A percentile compares a stretch with the other conserved stretches of the same genome.
Evolutionary conservation across 2,888 invertebrate genomes (phyloP).

Genomic region (Apotomis turbidana): DNA sequence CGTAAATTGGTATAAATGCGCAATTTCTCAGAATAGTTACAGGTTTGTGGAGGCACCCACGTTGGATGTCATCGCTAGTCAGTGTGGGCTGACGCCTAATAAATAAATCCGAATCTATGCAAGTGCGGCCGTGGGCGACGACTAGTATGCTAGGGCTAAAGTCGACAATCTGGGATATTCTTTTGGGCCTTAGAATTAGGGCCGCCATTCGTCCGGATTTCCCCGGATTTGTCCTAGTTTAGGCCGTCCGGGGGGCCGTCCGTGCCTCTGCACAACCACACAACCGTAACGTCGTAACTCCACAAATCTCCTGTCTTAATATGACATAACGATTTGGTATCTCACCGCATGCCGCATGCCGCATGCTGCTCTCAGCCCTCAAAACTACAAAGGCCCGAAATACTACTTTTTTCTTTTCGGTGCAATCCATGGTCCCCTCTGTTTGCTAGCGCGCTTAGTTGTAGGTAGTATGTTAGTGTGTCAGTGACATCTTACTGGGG

Average conservation of each 20-base stretch:
- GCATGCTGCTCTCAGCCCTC: background rate
- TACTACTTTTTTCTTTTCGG: conserved; percentile 24
- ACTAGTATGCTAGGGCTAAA: conserved; percentile 20
- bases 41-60: conserved; percentile 27
- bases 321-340: conserved; percentile 13
- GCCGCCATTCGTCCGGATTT: too few relatives aligned
- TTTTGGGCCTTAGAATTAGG: background rate
- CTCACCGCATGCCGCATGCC: background rate
- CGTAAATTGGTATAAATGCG: conserved; percentile 25
- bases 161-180: background rate
- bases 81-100: conserved; percentile 19
- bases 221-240: too few relatives aligned
- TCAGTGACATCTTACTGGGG: conserved; percentile 42
- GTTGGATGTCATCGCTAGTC: conserved; percentile 2
- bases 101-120: conserved; percentile 27
- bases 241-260: too few relatives aligned
- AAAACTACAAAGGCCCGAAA: conserved; percentile 8
- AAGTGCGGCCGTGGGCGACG: conserved; percentile 31
- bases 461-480: conserved; percentile 43
- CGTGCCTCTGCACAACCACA: conserved; percentile 11
- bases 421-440: conserved; percentile 27
- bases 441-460: conserved; percentile 39
- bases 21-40: conserved; percentile 17
- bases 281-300: conserved; percentile 17
- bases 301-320: conserved; percentile 1